Evolutionary conservation across 1,140 invertebrate species (phyloP), one percentile per base, ranked within the genome.

Genomic region (Bombus terrestris): DNA sequence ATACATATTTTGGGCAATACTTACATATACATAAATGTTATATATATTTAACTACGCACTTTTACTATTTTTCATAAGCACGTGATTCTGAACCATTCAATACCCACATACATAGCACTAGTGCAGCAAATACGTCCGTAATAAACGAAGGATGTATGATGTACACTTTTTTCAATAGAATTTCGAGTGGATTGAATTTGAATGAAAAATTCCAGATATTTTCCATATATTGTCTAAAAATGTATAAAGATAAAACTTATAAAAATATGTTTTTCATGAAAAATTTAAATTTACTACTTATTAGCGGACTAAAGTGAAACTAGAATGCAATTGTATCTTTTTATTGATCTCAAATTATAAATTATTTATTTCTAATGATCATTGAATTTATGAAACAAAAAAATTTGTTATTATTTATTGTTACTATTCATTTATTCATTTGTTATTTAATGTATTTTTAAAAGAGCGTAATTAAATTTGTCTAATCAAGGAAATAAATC

Each of bases 51-150:
- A 91, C 62, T 86, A 86, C 76, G 86, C 92, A 92, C 90, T 91
- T 89, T 92, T 87, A 82, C 90, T 92, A 92, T 88, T 92, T 89
- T 85, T 88, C 87, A 91, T 83, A 89, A 90, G 83, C 89, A 92
- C 88, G 68, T 81, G 43, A 25, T 88, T 83, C n/a, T 37, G n/a
- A 87, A 59, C 35, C 77, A 81, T 81, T 66, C 57, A 47, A 81
- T 81, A 85, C n/a, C 53, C 41, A 39, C 12, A 47, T 72, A 59
- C 18, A 43, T 32, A 66, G n/a, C 35, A 68, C 3, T 43, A n/a
- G 3, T 78, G 28, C 64, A 39, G 43, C 35, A 81, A 53, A 81
- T 39, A 77, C 57, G 28, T 41, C n/a, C 43, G 9, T 32, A 12
- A 47, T 35, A 22, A 69, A 18, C 39, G 22, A 47, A 43, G 25